Percentiles rank a stretch among this genome's conserved stretches.
Evolutionary conservation across 1,140 invertebrate species (phyloP).

Genomic region (Temnothorax nylanderi): DNA sequence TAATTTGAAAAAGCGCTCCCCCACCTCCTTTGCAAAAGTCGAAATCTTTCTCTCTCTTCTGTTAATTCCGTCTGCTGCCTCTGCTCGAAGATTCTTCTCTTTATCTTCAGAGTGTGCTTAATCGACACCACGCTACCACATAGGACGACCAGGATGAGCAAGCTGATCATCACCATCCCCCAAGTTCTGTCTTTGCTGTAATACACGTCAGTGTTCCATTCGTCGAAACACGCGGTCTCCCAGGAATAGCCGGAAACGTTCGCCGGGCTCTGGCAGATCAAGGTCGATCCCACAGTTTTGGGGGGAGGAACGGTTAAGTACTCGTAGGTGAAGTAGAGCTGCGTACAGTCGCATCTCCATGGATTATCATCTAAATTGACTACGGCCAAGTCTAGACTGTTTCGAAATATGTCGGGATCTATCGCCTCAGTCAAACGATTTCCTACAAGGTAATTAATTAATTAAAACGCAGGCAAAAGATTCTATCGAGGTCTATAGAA

Average conservation of each 20-base stretch:
- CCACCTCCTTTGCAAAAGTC: slow-evolving; percentile 87
- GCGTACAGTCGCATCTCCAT: slow-evolving; percentile 90
- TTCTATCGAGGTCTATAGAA: background rate
- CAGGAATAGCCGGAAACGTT: slow-evolving; percentile 88
- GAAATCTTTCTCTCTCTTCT: slow-evolving; percentile 86
- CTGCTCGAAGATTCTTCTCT: slow-evolving; percentile 84
- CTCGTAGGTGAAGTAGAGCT: slow-evolving; percentile 87
- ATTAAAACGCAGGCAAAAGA: slow-evolving; percentile 13
- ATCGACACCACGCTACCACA: slow-evolving; percentile 83
- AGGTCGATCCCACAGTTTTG: slow-evolving; percentile 82
- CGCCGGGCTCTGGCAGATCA: slow-evolving; percentile 88
- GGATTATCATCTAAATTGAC: slow-evolving; percentile 89
- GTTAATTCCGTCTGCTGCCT: slow-evolving; percentile 85
- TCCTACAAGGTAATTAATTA: slow-evolving; percentile 79
- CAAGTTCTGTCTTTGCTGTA: slow-evolving; percentile 86
- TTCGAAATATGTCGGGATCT: slow-evolving; percentile 86
- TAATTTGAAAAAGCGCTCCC: background rate
- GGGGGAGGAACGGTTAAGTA: slow-evolving; percentile 87
- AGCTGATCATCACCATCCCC: slow-evolving; percentile 85
- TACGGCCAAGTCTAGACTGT: slow-evolving; percentile 87
- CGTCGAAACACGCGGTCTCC: slow-evolving; percentile 88
- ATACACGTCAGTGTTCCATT: slow-evolving; percentile 85
- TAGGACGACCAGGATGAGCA: slow-evolving; percentile 85
- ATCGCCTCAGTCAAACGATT: slow-evolving; percentile 89
- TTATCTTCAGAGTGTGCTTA: slow-evolving; percentile 86